These are phyloP conservation scores for Rotaria macrura DNA, from an alignment of 2,888 invertebrate genomes.

Conservation along the genomic window DNA sequence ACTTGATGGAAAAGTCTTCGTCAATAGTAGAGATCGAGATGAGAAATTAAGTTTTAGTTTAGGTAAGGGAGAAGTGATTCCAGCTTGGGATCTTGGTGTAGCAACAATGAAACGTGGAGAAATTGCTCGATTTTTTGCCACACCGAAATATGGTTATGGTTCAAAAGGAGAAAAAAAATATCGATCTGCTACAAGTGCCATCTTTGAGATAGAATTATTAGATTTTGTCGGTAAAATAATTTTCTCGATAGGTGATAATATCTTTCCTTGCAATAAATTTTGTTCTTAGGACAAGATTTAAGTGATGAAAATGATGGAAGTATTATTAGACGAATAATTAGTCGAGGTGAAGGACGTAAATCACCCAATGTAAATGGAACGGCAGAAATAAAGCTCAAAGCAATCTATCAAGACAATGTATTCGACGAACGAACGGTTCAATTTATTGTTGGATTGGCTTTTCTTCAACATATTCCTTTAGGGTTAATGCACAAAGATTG, in stretches of 20 bases:
- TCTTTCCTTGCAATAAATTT: not conserved
- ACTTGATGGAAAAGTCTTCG: conserved; percentile 74
- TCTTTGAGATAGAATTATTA: conserved; percentile 82
- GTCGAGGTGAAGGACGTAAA: conserved; percentile 61
- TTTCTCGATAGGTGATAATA: not conserved
- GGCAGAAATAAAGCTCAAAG: conserved; percentile 60
- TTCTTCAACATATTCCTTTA: conserved; percentile 62
- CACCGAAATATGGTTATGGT: conserved; percentile 30
- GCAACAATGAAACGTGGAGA: conserved; percentile 31
- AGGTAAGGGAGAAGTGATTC: conserved; percentile 61
- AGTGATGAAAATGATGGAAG: conserved; percentile 72
- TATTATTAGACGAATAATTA: conserved; percentile 64
- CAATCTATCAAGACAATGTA: conserved; percentile 51
- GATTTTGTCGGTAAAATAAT: conserved; percentile 42
- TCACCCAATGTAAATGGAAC: conserved; percentile 70
- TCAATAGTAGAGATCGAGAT: conserved; percentile 72
- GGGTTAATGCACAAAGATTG: conserved; percentile 52
- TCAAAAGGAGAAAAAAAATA: conserved; percentile 38
- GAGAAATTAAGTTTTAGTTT: conserved; percentile 75
- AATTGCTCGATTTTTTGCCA: conserved; percentile 15
- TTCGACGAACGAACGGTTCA: conserved; percentile 71
- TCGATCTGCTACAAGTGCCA: conserved; percentile 47
- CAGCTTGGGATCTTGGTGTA: conserved; percentile 32
- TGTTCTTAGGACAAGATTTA: conserved; percentile 61
- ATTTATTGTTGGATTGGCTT: conserved; percentile 75